Evolutionary conservation across 2,888 invertebrate genomes (phyloP).

Genomic region (Drosophila paracracens): DNA sequence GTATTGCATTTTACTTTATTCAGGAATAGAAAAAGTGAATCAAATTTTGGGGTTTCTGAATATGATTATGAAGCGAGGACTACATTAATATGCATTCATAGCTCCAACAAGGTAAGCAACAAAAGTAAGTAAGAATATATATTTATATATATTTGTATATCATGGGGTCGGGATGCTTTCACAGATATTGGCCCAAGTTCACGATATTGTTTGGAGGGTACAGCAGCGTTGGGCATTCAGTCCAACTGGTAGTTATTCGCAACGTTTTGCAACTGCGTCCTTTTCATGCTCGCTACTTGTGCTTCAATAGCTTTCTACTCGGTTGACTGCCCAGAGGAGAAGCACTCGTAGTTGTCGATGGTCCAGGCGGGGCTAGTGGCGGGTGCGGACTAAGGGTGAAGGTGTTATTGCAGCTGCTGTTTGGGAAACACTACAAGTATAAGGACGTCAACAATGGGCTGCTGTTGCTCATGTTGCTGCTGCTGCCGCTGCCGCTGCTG

Average conservation of each 20-base stretch:
- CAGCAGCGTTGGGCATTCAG: constrained; percentile 14
- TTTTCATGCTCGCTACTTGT: constrained; percentile 18
- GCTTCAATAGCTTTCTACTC: constrained; percentile 61
- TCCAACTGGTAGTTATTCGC: constrained; percentile 6
- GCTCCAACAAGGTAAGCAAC: not conserved
- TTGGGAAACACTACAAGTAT: constrained; percentile 23
- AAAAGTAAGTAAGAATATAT: not conserved
- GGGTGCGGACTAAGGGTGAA: not conserved
- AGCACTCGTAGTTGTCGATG: not conserved
- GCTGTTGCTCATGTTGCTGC: constrained; percentile 9
- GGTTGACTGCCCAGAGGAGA: constrained; percentile 31
- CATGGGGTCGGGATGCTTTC: not conserved
- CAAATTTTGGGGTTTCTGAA: not conserved
- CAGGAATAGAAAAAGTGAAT: not conserved
- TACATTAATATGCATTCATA: not conserved
- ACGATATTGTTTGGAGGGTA: constrained; percentile 18
- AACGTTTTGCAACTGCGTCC: constrained; percentile 7
- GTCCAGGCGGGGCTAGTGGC: not conserved
- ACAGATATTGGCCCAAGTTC: not conserved
- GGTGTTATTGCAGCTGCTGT: constrained; percentile 24
- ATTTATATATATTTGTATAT: not conserved
- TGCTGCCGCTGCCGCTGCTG: constrained; percentile 5
- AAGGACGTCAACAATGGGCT: constrained; percentile 37
- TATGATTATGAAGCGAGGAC: not conserved
- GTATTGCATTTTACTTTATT: not conserved